These are phyloP conservation scores for Darevskia mixta DNA, from an alignment of 2,797 vertebrate species.

Conservation along the genomic window DNA sequence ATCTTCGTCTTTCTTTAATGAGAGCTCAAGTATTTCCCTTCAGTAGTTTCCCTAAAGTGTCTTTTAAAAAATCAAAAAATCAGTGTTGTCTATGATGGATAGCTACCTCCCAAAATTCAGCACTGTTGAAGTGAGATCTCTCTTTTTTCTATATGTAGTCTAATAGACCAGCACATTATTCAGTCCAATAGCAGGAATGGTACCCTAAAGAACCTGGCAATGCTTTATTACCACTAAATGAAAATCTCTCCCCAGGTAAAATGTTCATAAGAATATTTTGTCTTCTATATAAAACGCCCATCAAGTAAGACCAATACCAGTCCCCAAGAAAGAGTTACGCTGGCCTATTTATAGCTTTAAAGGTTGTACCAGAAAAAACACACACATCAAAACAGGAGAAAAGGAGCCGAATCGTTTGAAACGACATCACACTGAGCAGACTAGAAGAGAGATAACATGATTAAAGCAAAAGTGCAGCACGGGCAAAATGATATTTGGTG, in stretches of 20 bases:
- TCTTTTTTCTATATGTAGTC: not conserved
- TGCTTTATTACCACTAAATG: not conserved
- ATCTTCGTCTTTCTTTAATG: not conserved
- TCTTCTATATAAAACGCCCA: not conserved
- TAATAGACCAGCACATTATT: not conserved
- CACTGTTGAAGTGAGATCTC: not conserved
- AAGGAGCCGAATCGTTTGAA: not conserved
- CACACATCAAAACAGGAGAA: constrained; percentile 3
- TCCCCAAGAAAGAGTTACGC: not conserved
- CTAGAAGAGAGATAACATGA: not conserved
- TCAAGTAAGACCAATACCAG: not conserved
- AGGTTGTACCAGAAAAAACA: not conserved
- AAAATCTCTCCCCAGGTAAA: not conserved
- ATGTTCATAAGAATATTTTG: not conserved
- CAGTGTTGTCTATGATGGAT: not conserved
- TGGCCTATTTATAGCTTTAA: constrained; percentile 15
- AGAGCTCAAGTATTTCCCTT: not conserved
- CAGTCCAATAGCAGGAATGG: not conserved
- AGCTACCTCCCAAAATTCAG: not conserved
- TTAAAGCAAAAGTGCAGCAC: constrained; percentile 4
- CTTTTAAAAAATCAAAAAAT: not conserved
- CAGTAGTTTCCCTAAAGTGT: not conserved
- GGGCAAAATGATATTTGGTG: constrained; percentile 16
- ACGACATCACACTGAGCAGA: not conserved
- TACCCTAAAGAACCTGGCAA: not conserved